Evolutionary conservation across 2,797 vertebrate species (phyloP), one percentile per base, ranked within the genome.

Genomic region (Periparus ater): DNA sequence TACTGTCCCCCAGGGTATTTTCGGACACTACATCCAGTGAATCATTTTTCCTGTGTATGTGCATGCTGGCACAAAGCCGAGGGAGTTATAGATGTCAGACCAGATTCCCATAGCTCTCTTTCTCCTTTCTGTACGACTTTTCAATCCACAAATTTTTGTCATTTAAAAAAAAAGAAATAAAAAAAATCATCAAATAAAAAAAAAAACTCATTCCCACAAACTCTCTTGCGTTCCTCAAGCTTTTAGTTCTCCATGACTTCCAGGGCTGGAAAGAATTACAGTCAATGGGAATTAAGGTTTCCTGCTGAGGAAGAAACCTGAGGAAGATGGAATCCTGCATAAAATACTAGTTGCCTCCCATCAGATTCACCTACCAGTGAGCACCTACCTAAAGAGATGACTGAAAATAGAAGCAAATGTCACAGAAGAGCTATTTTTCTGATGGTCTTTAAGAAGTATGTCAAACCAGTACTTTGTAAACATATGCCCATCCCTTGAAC

Each of bases 101-200:
- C 81, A 91, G 58, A 87, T 95, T 96, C 92, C 91, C 92, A 94
- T 84, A 95, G 77, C 63, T 78, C 32, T 68, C 40, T 22, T 77
- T 68, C 58, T 81, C 42, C 36, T 32, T 36, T 90, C 22, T 23
- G 19, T 50, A 75, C 5, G 26, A 78, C 44, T 90, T 90, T 10
- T 54, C 14, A 3, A 47, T 55, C 30, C 66, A 51, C 14, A 78
- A 29, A 32, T 86, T 95, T 86, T 45, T n/a, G 32, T 32, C 17
- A n/a, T 74, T 60, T 1, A 66, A 78, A 72, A 25, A 65, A 40
- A 32, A 62, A 34, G 6, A 40, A 40, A 40, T 13, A 23, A 63
- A 67, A 30, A 44, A 54, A 65, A 13, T 40, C 38, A 26, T 5
- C 8, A 50, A 71, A 84, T 13, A 10, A 44, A 93, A 93, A 4